Evolutionary conservation across 2,888 invertebrate genomes (phyloP), one percentile per base, ranked within the genome.

Genomic region (Cremastinae sp.): DNA sequence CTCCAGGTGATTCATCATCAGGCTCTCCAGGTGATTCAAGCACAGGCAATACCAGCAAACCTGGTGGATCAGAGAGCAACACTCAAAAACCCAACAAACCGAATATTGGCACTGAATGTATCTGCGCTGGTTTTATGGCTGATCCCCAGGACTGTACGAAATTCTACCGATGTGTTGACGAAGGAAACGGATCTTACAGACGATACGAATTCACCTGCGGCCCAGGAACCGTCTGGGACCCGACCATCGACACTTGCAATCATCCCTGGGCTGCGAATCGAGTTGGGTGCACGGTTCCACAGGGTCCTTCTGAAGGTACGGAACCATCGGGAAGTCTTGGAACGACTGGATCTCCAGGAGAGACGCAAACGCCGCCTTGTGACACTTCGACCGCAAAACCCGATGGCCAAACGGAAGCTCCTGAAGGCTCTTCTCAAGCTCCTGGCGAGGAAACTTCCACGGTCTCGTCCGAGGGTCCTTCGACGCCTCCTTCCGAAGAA

Each of bases 191-290:
- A 1, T 88, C 87, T 0, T 91, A 89, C 68, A 90, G 85, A 18
- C 91, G 88, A 75, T 91, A 92, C 66, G 90, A 92, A 8, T 93
- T 92, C 78, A 90, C 89, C 7, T 93, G 93, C 80, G 92, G 91
- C 0, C 90, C 90, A 20, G 92, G 92, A 47, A 93, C 93, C 0
- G 90, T 92, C 38, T 93, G 92, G 92, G 92, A 92, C 85, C 90
- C 91, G 79, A 88, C 91, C 47, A 90, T 91, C 64, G 90, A 91
- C 82, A 90, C 90, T 0, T 94, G 94, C 81, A 91, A 92, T 84
- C 91, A 92, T 81, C 90, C 90, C 70, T 90, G 89, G 86, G 89
- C 88, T 7, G 88, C 88, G 58, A 80, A 81, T 64, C 62, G 54
- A 34, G 34, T 28, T 8, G 54, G 14, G 2, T 54, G 54, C 9